A percentile compares a stretch with the other conserved stretches of the same genome.
phyloP scores from a whole-genome alignment of 2,113 vertebrate species.

The Poeciliopsis retropinna region DNA sequence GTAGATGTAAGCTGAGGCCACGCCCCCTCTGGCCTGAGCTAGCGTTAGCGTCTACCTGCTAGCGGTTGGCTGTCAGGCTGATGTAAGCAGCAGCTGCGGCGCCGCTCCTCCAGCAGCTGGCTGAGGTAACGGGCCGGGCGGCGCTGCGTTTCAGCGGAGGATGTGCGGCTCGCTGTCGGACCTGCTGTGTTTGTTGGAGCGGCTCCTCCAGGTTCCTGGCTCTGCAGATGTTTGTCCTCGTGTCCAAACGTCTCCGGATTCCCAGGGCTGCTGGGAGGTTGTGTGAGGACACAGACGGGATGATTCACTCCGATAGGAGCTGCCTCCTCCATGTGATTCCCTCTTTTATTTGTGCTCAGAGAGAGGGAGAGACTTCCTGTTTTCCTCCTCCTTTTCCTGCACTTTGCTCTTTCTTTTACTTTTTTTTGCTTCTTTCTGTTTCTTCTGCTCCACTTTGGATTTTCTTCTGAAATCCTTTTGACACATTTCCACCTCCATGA shows the following conservation, averaged over 20 bases:
- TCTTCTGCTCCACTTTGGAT: neutral
- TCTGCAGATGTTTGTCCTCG: slow-evolving; percentile 37
- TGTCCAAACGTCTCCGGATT: slow-evolving; percentile 27
- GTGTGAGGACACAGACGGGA: slow-evolving; percentile 30
- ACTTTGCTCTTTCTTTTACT: neutral
- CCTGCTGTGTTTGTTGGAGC: slow-evolving; percentile 1
- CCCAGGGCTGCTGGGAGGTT: slow-evolving; percentile 32
- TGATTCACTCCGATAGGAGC: slow-evolving; percentile 31
- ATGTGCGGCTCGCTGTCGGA: neutral
- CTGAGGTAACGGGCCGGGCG: no score
- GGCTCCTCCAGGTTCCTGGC: neutral
- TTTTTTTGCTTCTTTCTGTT: neutral
- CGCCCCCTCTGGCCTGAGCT: no score
- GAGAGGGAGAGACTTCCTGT: slow-evolving; percentile 22
- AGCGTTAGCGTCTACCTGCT: no score
- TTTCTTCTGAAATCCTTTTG: neutral
- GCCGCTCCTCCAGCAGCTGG: neutral
- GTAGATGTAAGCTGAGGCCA: no score
- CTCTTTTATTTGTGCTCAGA: slow-evolving; percentile 36
- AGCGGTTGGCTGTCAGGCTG: no score
- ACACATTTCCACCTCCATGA: no score
- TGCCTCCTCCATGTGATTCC: neutral
- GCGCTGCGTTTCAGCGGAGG: neutral
- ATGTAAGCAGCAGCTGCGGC: neutral
- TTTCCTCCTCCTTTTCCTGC: neutral